Evolutionary conservation across 1,140 invertebrate genomes (phyloP), one percentile per base, ranked within the genome.

Genomic region (Trichoplusia ni): DNA sequence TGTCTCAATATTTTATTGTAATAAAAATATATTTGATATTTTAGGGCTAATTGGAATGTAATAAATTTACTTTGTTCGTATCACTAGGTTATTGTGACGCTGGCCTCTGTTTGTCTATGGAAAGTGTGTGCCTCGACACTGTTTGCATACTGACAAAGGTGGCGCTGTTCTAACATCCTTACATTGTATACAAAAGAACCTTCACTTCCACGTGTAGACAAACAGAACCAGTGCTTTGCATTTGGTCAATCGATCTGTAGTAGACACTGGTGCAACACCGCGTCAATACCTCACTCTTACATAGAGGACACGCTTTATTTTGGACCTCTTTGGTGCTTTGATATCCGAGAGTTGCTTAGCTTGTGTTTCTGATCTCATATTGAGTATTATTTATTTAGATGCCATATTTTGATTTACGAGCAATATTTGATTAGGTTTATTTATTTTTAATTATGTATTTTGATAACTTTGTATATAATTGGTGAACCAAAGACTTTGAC

Each of bases 361-460:
- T 89, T 81, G 73, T 77, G 69, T 84, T 76, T 88, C 81, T 88
- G 87, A 90, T 90, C 87, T 90, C 87, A 90, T 85, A 83, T 84
- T 80, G 81, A 87, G 81, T 87, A 89, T 87, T 90, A 89, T 67
- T 89, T 87, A 87, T 86, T 82, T 84, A 84, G 83, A 86, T 87
- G 84, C 84, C 86, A 90, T 90, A 87, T 81, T 77, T 78, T 77
- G 66, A 58, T 82, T 73, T 79, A 74, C 78, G 72, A 81, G 77
- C 82, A 84, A 84, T 83, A 79, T 78, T 79, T 71, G 63, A 69
- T 77, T 82, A 82, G 77, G 71, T 68, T 25, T 82, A 82, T 83
- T 84, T 83, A 81, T 79, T 78, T 71, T 44, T 59, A 68, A 68
- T 56, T 60, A 62, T 72, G 51, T 73, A 71, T 60, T 69, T 70